Evolutionary conservation across 1,140 invertebrate species (phyloP), one percentile per base, ranked within the genome.

Genomic region (Drosophila bipectinata): DNA sequence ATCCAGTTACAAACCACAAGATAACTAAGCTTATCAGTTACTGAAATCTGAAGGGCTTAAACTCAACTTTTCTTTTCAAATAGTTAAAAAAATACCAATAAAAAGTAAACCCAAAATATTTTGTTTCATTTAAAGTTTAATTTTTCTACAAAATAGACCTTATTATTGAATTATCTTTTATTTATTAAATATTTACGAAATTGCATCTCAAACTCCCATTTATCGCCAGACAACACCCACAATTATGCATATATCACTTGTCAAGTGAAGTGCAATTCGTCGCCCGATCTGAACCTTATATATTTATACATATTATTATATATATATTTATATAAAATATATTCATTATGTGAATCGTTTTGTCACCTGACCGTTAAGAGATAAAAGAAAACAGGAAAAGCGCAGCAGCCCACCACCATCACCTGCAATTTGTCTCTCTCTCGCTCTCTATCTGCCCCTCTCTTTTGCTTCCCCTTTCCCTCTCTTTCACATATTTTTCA

Each of bases 321-420:
- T 1, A 18, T 45, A 15, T 30, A 21, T 12, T 12, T 9, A 21
- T 45, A 15, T 51, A 28, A 24, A 47, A 64, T 37, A 64, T 45
- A 64, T 30, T 39, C 41, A 37, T 28, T 54, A 28, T 59, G 28
- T 72, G 49, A 37, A 53, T 41, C 55, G 26, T 73, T 62, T 55
- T 73, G 68, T 73, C 69, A 73, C 71, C 71, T 73, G 68, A 73
- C 69, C 69, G 39, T 48, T 54, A 61, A 54, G 34, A 41, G 28
- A 66, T 74, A 72, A 63, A 63, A 26, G 41, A 24, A 10, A 68
- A 39, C 64, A 32, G 62, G 32, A 69, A 69, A 69, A 69, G 66
- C 66, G 66, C 66, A 69, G 64, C 68, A 72, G 55, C 45, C 28
- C 45, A 32, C 66, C 45, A 51, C 30, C 63, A 57, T 24, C 67